Conservation (phyloP, 2,113 vertebrate genomes). For the Bos javanicus region DNA sequence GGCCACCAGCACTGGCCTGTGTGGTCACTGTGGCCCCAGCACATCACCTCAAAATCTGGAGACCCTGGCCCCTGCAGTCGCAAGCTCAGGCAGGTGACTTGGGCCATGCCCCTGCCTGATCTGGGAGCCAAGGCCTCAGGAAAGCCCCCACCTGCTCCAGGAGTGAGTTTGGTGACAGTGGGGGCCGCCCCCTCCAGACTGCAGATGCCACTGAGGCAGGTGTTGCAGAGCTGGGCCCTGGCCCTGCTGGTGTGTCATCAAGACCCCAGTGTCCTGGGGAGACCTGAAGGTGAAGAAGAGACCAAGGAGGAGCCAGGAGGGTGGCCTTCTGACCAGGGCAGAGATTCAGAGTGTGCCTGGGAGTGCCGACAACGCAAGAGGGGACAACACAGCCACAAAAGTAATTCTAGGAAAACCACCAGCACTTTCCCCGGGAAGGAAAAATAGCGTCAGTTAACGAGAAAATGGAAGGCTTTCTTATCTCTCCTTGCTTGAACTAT, state of each 20-base stretch:
- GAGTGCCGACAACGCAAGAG: fast-evolving
- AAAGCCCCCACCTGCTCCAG: no score
- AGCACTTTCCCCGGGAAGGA: neutral
- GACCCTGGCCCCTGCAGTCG: fast-evolving
- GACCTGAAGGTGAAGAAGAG: neutral
- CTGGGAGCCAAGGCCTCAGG: neutral
- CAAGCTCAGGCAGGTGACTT: neutral
- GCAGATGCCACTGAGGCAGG: fast-evolving
- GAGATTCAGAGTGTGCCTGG: neutral
- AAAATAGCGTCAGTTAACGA: neutral
- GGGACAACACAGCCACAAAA: neutral
- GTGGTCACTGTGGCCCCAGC: neutral
- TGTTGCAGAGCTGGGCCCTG: neutral
- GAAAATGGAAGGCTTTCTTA: neutral
- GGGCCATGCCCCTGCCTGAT: neutral
- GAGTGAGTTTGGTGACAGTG: fast-evolving
- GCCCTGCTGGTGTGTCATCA: neutral
- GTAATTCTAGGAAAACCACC: neutral
- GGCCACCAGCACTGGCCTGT: neutral
- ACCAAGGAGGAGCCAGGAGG: neutral
- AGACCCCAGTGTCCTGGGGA: neutral
- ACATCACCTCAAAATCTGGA: neutral
- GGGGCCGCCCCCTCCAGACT: neutral
- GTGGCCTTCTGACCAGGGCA: no score
- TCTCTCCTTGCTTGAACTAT: neutral